Conservation (phyloP, 2,888 invertebrate species). For the Acanthoscelides obtectus region DNA sequence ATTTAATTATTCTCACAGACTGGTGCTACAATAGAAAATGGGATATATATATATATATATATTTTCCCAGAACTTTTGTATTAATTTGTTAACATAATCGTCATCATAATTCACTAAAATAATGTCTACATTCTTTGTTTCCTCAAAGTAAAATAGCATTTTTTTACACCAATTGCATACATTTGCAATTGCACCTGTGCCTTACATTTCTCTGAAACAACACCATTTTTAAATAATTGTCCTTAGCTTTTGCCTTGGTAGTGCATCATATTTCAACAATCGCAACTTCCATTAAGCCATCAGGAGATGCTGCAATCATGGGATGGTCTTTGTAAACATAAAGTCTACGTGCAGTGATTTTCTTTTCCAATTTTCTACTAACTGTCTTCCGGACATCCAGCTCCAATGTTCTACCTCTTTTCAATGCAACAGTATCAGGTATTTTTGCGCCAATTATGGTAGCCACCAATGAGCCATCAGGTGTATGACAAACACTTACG, state of each 20-base stretch:
- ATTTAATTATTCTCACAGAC: too few relatives aligned
- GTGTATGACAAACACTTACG: conserved; percentile 10
- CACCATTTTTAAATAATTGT: conserved; percentile 13
- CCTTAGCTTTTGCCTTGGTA: too few relatives aligned
- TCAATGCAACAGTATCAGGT: conserved; percentile 11
- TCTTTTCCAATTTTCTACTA: conserved; percentile 2
- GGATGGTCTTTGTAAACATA: conserved; percentile 7
- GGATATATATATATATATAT: too few relatives aligned
- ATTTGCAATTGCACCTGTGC: conserved; percentile 9
- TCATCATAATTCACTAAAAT: conserved; percentile 3
- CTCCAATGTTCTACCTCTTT: conserved; percentile 12
- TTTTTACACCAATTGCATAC: too few relatives aligned
- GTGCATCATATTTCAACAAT: too few relatives aligned
- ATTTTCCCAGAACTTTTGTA: too few relatives aligned
- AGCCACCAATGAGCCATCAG: conserved; percentile 8
- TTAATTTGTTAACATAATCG: conserved; percentile 1
- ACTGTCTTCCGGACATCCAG: conserved; percentile 2
- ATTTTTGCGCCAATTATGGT: conserved; percentile 6
- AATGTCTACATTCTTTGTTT: conserved; percentile 5
- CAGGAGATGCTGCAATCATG: too few relatives aligned
- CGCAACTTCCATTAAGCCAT: too few relatives aligned
- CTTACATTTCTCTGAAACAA: conserved; percentile 13
- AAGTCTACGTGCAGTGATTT: background rate
- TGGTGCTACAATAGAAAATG: conserved; percentile 1
- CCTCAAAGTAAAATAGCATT: too few relatives aligned